Conservation (phyloP, 2,888 invertebrate genomes). For the Gastracanthus pulcherrimus region DNA sequence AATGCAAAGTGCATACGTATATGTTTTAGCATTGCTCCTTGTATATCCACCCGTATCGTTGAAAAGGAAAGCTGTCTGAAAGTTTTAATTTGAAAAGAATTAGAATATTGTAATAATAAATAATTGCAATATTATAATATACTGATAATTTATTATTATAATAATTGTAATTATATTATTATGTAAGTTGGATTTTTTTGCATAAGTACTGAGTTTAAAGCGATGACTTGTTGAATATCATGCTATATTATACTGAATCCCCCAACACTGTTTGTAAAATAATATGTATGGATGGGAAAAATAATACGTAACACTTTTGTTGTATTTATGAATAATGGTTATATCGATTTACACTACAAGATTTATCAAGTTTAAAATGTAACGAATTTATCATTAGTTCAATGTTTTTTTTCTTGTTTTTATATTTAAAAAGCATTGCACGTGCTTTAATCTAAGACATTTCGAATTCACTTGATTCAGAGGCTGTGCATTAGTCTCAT, state of each 20-base stretch:
- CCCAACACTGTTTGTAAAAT: slow-evolving; percentile 40
- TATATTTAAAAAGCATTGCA: slow-evolving; percentile 20
- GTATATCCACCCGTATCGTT: too few species aligned
- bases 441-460: slow-evolving; percentile 26
- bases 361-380: slow-evolving; percentile 22
- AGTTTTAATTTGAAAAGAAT: too few species aligned
- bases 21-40: slow-evolving; percentile 18
- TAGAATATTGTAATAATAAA: too few species aligned
- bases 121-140: too few species aligned
- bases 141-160: too few species aligned
- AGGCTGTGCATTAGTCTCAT: slow-evolving; percentile 54
- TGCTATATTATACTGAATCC: slow-evolving; percentile 48
- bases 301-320: slow-evolving; percentile 8
- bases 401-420: slow-evolving; percentile 23
- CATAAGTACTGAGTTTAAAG: slow-evolving; percentile 35
- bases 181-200: slow-evolving; percentile 33
- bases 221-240: slow-evolving; percentile 58
- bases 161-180: too few species aligned
- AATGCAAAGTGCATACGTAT: slow-evolving; percentile 43
- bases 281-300: background rate
- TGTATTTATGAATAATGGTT: slow-evolving; percentile 45
- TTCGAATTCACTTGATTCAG: slow-evolving; percentile 37
- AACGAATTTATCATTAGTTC: slow-evolving; percentile 33
- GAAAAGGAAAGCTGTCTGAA: too few species aligned
- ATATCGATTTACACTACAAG: slow-evolving; percentile 24